A percentile compares a stretch with the other conserved stretches of the same genome.
Conservation (phyloP, 2,888 invertebrate species). For the Epicampocera succincta region DNA sequence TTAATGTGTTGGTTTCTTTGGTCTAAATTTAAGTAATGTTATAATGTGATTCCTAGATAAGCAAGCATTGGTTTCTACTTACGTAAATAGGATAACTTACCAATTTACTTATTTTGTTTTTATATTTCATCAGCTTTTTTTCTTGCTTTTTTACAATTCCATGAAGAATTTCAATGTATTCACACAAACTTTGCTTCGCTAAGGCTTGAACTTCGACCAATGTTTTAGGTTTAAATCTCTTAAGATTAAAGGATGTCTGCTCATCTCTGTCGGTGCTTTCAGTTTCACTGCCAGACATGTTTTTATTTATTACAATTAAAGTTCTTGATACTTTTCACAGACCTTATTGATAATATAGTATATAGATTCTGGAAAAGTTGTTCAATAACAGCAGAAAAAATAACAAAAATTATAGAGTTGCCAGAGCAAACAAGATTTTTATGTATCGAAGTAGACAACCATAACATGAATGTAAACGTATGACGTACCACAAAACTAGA, state of each 20-base stretch:
- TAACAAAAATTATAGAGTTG: too few relatives aligned
- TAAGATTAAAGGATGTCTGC: constrained; percentile 64
- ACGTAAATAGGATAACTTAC: constrained; percentile 79
- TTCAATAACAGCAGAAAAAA: too few relatives aligned
- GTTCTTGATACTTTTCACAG: too few relatives aligned
- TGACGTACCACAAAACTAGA: too few relatives aligned
- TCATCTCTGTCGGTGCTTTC: constrained; percentile 62
- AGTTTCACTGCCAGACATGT: constrained; percentile 71
- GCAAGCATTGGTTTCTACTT: too few relatives aligned
- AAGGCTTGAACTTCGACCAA: constrained; percentile 70
- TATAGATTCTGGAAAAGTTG: too few relatives aligned
- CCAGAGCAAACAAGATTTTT: too few relatives aligned
- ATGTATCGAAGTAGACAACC: too few relatives aligned
- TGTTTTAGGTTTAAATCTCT: constrained; percentile 67
- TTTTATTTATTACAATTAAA: constrained; percentile 12
- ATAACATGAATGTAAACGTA: too few relatives aligned
- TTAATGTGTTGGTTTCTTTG: constrained; percentile 33
- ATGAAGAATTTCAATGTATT: constrained; percentile 78
- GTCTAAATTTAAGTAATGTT: constrained; percentile 8
- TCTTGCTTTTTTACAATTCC: constrained; percentile 82
- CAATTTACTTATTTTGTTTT: constrained; percentile 83
- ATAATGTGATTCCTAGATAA: too few relatives aligned
- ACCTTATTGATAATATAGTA: too few relatives aligned
- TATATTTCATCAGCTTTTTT: constrained; percentile 84
- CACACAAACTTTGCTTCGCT: constrained; percentile 72